Base-by-base conservation (phyloP, 1,140 invertebrate species). In the Rhyacophila brunnea region DNA sequence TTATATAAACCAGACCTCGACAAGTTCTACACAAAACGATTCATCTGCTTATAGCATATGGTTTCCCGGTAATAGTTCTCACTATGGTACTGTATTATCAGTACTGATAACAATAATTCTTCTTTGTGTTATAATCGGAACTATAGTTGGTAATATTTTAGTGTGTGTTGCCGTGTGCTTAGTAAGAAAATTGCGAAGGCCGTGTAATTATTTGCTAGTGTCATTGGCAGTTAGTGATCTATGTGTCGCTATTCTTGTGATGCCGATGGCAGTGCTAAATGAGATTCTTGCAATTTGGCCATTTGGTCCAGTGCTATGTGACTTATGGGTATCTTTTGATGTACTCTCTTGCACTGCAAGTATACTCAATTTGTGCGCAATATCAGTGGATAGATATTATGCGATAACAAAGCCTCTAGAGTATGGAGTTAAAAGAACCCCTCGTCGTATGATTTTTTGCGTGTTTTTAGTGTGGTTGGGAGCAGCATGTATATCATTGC, bases 281-380 rank as follows among this genome's bases (percentile, higher is more conserved):
- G 90, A 88, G 73, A 89, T 89, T 67, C 85, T 86, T 58, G 89
- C 91, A 40, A 85, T 82, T 51, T 95, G 92, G 92, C 86, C 85
- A 60, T 93, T 95, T 60, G 91, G 92, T 47, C 81, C 85, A 13
- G 81, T 89, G 34, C 82, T 93, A 62, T 96, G 93, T 76, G 90
- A 95, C 70, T 82, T 91, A 72, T 88, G 88, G 91, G 92, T 87
- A 58, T 88, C 83, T 67, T 92, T 93, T 72, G 90, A 89, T 74
- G 93, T 88, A 32, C 83, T 88, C 52, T 90, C 84, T 61, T 92
- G 84, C 72, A 92, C 93, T 9, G 93, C 93, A 20, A 94, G 91
- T 65, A 95, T 96, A 64, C 80, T 95, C 10, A 95, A 96, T 75
- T 81, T 96, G 50, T 96, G 93, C 71, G 91, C 92, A 85, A 94